A percentile compares a stretch with the other conserved stretches of the same genome.
phyloP scores from a whole-genome alignment of 2,113 vertebrate genomes.

The Pangasianodon hypophthalmus region DNA sequence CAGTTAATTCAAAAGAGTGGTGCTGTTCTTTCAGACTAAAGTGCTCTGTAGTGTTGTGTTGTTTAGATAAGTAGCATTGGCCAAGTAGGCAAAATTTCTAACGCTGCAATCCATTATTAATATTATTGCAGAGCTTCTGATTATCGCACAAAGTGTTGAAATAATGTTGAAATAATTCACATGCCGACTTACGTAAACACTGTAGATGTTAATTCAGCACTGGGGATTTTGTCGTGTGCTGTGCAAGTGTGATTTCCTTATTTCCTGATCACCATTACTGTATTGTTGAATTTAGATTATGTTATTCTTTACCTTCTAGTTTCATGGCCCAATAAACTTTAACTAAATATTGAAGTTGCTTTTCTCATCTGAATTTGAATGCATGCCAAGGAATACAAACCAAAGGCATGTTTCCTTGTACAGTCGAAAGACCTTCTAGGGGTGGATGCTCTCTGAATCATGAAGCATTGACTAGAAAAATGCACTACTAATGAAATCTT shows the following conservation, averaged over 20 bases:
- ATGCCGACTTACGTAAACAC: neutral
- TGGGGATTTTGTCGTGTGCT: neutral
- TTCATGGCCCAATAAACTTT: neutral
- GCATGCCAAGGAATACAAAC: neutral
- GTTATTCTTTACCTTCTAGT: constrained; percentile 13
- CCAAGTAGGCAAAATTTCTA: neutral
- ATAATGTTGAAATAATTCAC: neutral
- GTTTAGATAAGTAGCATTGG: neutral
- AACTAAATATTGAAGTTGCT: neutral
- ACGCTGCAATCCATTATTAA: neutral
- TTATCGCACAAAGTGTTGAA: neutral
- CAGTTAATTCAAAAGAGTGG: neutral
- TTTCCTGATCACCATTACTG: neutral
- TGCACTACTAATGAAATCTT: neutral
- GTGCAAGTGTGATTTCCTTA: neutral
- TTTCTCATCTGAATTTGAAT: constrained; percentile 4
- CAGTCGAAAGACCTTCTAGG: neutral
- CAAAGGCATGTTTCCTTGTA: neutral
- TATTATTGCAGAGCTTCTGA: neutral
- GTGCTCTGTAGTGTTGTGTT: neutral
- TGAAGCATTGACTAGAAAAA: neutral
- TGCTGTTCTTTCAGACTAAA: neutral
- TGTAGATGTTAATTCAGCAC: neutral
- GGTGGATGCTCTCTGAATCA: neutral
- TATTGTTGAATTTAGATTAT: neutral